These are phyloP conservation scores for Potamilus streckersoni DNA, from an alignment of 1,140 invertebrate species.

Conservation along the genomic window DNA sequence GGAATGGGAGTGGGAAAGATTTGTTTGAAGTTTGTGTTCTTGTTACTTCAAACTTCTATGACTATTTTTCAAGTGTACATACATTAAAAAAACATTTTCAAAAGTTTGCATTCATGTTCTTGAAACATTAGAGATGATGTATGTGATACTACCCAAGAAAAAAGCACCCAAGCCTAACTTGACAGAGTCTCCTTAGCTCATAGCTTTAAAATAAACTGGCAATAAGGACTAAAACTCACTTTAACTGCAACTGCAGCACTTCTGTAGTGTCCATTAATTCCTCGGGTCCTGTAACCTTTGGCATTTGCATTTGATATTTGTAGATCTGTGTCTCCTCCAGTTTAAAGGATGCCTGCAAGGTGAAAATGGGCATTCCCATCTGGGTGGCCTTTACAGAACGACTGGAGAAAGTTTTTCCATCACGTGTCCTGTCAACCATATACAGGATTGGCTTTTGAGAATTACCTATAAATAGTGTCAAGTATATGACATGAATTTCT, in stretches of 20 bases:
- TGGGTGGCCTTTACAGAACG: conserved; percentile 65
- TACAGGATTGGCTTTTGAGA: conserved; percentile 62
- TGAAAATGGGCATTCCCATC: conserved; percentile 60
- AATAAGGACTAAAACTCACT: conserved; percentile 24
- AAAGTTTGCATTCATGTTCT: too few species aligned
- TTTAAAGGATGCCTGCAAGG: conserved; percentile 66
- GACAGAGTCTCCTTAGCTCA: too few species aligned
- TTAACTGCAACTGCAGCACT: conserved; percentile 27
- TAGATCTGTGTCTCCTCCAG: conserved; percentile 52
- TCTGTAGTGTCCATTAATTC: conserved; percentile 34
- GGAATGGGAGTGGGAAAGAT: too few species aligned
- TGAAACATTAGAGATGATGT: too few species aligned
- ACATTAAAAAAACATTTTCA: too few species aligned
- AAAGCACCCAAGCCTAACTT: too few species aligned
- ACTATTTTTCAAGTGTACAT: too few species aligned
- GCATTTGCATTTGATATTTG: conserved; percentile 56
- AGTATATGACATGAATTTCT: neutral
- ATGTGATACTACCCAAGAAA: too few species aligned
- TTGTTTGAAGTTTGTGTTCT: too few species aligned
- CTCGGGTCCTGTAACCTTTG: conserved; percentile 42
- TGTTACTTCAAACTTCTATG: too few species aligned
- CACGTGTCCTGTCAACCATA: conserved; percentile 62
- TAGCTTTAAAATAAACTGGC: too few species aligned
- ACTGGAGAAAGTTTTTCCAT: conserved; percentile 62
- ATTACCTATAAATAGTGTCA: conserved; percentile 49